Conservation (phyloP, 2,888 invertebrate genomes). For the Iphiclides podalirius region DNA sequence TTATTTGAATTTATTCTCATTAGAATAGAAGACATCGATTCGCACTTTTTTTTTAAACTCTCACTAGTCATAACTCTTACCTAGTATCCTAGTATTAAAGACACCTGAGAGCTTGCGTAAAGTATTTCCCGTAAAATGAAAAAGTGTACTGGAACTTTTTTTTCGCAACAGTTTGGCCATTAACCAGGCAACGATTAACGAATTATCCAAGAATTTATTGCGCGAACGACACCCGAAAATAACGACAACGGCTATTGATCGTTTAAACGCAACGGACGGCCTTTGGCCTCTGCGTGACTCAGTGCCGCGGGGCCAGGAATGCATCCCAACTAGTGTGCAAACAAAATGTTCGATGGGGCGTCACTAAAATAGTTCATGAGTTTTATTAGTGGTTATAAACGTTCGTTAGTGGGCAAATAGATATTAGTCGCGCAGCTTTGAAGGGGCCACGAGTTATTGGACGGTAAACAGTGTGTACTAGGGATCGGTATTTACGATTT, state of each 20-base stretch:
- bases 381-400: slow-evolving; percentile 55
- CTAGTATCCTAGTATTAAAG: too few species aligned
- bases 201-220: not conserved
- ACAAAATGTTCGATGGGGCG: slow-evolving; percentile 40
- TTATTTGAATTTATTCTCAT: too few species aligned
- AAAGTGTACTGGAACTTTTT: too few species aligned
- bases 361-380: slow-evolving; percentile 41
- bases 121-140: too few species aligned
- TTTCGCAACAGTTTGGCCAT: too few species aligned
- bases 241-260: not conserved
- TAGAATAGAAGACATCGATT: too few species aligned
- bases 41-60: too few species aligned
- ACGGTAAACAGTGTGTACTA: slow-evolving; percentile 26
- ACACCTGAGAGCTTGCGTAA: too few species aligned
- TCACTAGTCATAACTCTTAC: too few species aligned
- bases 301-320: slow-evolving; percentile 39
- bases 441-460: slow-evolving; percentile 16
- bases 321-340: slow-evolving; percentile 49
- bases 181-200: not conserved
- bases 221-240: not conserved
- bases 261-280: slow-evolving; percentile 17
- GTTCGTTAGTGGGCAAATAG: slow-evolving; percentile 43
- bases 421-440: slow-evolving; percentile 23
- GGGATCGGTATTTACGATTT: slow-evolving; percentile 16
- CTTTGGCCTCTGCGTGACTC: slow-evolving; percentile 41